Percentiles rank a stretch among this genome's conserved stretches.
These are phyloP conservation scores for Boleophthalmus pectinirostris DNA, from an alignment of 2,113 vertebrate genomes.

Conservation along the genomic window DNA sequence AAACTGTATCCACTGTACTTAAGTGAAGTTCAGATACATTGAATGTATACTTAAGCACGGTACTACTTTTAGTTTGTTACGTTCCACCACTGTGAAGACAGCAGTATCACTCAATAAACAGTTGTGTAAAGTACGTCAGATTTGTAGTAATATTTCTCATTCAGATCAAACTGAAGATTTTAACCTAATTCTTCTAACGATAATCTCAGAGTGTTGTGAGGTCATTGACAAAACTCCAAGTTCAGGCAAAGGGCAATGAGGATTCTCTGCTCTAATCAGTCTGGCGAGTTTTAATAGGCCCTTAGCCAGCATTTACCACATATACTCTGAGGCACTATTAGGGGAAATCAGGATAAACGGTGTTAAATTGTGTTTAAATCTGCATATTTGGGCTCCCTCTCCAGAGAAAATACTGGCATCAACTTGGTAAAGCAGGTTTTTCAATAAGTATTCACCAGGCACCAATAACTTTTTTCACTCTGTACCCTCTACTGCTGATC, in stretches of 20 bases:
- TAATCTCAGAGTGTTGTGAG: neutral
- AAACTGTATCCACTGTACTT: too few relatives aligned
- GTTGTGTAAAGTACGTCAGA: neutral
- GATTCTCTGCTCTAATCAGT: slow-evolving; percentile 27
- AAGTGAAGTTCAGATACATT: too few relatives aligned
- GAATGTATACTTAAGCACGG: too few relatives aligned
- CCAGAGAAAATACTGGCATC: neutral
- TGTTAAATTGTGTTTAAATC: neutral
- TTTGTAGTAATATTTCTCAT: slow-evolving; percentile 5
- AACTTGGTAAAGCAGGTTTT: too few relatives aligned
- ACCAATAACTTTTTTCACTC: too few relatives aligned
- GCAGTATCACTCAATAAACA: too few relatives aligned
- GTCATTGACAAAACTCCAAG: slow-evolving; percentile 1
- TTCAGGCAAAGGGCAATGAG: neutral
- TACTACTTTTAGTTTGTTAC: too few relatives aligned
- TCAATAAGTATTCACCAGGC: too few relatives aligned
- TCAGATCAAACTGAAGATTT: slow-evolving; percentile 17
- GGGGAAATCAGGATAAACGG: neutral
- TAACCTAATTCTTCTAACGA: slow-evolving; percentile 11
- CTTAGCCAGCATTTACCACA: slow-evolving; percentile 29
- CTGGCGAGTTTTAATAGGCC: slow-evolving; percentile 3
- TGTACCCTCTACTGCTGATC: too few relatives aligned
- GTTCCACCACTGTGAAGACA: too few relatives aligned
- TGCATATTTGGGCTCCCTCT: neutral
- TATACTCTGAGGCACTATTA: neutral